phyloP scores from a whole-genome alignment of 1,140 invertebrate genomes.

The Aphaenogaster floridana region DNA sequence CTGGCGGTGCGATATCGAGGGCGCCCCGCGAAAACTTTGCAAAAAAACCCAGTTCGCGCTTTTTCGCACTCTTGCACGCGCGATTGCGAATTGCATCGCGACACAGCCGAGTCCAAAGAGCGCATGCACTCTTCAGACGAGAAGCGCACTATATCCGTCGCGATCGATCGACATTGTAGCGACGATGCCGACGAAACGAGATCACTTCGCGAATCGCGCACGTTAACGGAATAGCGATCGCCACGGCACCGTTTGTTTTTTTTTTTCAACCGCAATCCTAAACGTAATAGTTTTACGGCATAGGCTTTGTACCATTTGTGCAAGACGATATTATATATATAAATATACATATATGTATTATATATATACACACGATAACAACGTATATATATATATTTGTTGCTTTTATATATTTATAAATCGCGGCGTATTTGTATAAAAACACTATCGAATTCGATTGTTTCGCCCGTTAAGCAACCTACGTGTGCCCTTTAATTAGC shows the following conservation, averaged over 20 bases:
- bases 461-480: conserved; percentile 39
- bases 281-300: conserved; percentile 52
- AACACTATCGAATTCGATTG: conserved; percentile 38
- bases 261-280: conserved; percentile 38
- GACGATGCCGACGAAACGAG: conserved; percentile 42
- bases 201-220: conserved; percentile 15
- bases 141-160: conserved; percentile 33
- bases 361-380: conserved; percentile 51
- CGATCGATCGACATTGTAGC: conserved; percentile 48
- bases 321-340: conserved; percentile 56
- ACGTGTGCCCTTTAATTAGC: conserved; percentile 51
- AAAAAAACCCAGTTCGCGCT: conserved; percentile 11
- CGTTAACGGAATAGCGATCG: conserved; percentile 39
- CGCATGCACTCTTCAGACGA: conserved; percentile 37
- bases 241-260: conserved; percentile 28
- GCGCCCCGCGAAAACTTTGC: neutral
- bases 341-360: conserved; percentile 58
- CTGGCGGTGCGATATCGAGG: neutral
- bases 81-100: conserved; percentile 10
- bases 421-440: conserved; percentile 62
- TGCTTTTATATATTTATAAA: conserved; percentile 76
- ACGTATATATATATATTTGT: conserved; percentile 65
- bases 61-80: conserved; percentile 21
- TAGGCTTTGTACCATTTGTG: conserved; percentile 75
- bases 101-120: conserved; percentile 1